phyloP scores from a whole-genome alignment of 2,113 vertebrate genomes.

The Hippocampus abdominalis region DNA sequence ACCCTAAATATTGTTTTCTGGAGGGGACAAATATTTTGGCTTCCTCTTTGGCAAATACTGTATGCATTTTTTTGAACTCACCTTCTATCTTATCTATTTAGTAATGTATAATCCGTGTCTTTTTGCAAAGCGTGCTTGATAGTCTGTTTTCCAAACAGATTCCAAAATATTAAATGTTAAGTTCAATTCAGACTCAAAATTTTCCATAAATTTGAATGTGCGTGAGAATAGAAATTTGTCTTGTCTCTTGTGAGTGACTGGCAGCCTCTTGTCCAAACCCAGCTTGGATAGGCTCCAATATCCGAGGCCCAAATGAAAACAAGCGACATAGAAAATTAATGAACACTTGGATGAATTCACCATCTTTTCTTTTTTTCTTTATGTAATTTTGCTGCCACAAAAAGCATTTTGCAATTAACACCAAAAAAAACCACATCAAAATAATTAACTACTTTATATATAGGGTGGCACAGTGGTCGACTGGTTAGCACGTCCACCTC shows the following conservation, averaged over 20 bases:
- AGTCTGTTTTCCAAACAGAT: slow-evolving; percentile 1
- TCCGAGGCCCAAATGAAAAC: not conserved
- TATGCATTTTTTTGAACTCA: no score
- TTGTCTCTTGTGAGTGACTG: not conserved
- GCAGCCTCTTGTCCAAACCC: not conserved
- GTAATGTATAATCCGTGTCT: no score
- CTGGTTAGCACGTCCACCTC: no score
- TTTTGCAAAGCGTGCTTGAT: no score
- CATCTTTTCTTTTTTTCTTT: no score
- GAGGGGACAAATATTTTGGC: not conserved
- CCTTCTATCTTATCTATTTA: not conserved
- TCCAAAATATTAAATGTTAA: not conserved
- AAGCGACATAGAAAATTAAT: not conserved
- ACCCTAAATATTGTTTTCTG: not conserved
- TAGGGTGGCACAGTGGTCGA: no score
- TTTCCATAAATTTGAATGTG: not conserved
- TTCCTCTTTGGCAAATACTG: not conserved
- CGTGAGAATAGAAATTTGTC: not conserved
- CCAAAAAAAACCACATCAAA: not conserved
- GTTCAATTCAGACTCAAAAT: not conserved
- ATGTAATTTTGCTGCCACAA: not conserved
- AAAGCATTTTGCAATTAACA: not conserved
- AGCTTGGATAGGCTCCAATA: not conserved
- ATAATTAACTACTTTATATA: not conserved
- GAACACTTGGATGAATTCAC: not conserved